Evolutionary conservation across 2,797 vertebrate genomes (phyloP).

Genomic region (Phylloscopus collybita): DNA sequence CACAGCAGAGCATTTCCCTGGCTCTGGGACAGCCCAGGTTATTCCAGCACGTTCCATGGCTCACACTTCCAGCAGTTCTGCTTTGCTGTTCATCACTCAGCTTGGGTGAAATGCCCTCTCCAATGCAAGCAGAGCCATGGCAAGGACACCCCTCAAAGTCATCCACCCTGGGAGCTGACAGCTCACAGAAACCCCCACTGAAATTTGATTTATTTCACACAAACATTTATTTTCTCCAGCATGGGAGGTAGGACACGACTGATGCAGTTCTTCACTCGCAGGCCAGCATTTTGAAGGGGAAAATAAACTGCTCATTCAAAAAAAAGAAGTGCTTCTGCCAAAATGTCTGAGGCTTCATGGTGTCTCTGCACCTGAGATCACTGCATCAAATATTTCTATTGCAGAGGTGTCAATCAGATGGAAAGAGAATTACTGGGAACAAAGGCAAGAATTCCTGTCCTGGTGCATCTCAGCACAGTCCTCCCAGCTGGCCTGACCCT

Average conservation of each 20-base stretch:
- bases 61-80: background rate
- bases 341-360: background rate
- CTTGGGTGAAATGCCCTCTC: background rate
- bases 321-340: background rate
- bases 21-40: background rate
- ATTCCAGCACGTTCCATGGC: background rate
- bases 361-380: background rate
- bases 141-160: background rate
- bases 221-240: too few relatives aligned
- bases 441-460: background rate
- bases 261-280: background rate
- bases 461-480: background rate
- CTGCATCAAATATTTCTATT: rapidly evolving
- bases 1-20: background rate
- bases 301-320: background rate
- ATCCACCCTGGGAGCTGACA: background rate
- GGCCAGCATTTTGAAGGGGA: background rate
- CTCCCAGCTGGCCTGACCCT: background rate
- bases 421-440: background rate
- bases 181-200: background rate
- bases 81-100: background rate
- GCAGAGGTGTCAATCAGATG: rapidly evolving
- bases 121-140: background rate
- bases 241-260: background rate
- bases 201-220: background rate